Conservation (phyloP, 2,888 invertebrate genomes). For the Oscheius sp. region DNA sequence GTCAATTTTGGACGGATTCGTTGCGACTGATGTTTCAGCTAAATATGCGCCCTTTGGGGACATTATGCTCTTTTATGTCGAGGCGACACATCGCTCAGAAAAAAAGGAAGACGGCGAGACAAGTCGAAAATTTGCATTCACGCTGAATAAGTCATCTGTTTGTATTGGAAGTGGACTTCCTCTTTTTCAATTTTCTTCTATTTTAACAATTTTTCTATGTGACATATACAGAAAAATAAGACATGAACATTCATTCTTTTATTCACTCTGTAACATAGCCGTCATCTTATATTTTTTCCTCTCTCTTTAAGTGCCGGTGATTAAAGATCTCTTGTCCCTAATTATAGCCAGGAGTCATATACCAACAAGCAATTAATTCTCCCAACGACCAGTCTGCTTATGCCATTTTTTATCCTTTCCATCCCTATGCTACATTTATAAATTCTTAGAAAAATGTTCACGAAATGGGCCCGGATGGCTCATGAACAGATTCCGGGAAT, state of each 20-base stretch:
- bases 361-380: slow-evolving; percentile 9
- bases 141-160: too few species aligned
- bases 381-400: not conserved
- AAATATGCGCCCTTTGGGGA: slow-evolving; percentile 29
- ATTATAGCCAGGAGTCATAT: too few species aligned
- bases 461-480: slow-evolving; percentile 49
- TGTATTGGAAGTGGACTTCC: too few species aligned
- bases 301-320: too few species aligned
- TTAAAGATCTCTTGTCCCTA: too few species aligned
- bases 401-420: not conserved
- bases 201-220: too few species aligned
- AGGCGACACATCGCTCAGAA: not conserved
- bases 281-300: too few species aligned
- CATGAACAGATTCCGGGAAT: slow-evolving; percentile 41
- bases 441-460: slow-evolving; percentile 36
- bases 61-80: slow-evolving; percentile 21
- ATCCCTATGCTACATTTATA: not conserved
- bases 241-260: too few species aligned
- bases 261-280: too few species aligned
- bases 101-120: not conserved
- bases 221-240: too few species aligned
- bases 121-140: too few species aligned
- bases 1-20: slow-evolving; percentile 9
- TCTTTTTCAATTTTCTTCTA: too few species aligned
- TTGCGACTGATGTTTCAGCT: slow-evolving; percentile 11